Percentiles rank a stretch among this genome's conserved stretches.
Conservation (phyloP, 2,113 vertebrate genomes). For the Murina feae region DNA sequence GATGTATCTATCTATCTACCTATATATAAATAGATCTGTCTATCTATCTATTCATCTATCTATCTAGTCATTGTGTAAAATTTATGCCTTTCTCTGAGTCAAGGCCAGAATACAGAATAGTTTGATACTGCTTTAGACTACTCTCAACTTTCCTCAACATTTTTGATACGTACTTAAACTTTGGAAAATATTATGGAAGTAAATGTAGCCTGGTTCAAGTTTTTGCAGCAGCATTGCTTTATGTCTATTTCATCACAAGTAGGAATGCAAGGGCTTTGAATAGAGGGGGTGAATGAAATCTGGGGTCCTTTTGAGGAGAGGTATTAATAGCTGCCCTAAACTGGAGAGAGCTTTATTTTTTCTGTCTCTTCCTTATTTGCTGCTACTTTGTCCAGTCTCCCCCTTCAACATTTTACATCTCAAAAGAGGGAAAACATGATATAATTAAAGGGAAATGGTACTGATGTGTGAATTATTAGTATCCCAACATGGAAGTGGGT, state of each 20-base stretch:
- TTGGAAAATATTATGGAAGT: neutral
- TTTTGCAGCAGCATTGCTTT: neutral
- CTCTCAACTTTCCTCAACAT: neutral
- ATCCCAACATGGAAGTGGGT: neutral
- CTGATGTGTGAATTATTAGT: neutral
- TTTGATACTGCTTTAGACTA: neutral
- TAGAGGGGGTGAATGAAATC: neutral
- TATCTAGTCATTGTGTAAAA: neutral
- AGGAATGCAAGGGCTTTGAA: neutral
- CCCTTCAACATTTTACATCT: neutral
- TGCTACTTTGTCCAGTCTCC: neutral
- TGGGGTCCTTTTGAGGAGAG: neutral
- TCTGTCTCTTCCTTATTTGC: neutral
- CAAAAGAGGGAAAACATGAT: neutral
- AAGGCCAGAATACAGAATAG: neutral
- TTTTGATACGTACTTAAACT: neutral
- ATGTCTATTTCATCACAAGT: neutral
- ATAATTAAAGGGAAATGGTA: conserved; percentile 7
- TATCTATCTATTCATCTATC: neutral
- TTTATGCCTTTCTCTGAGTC: neutral
- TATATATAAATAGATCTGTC: neutral
- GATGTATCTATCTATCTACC: neutral
- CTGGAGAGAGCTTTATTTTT: neutral
- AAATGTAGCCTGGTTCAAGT: neutral
- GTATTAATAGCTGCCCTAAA: neutral